Evolutionary conservation across 2,888 invertebrate species (phyloP).

Genomic region (Timema cristinae): DNA sequence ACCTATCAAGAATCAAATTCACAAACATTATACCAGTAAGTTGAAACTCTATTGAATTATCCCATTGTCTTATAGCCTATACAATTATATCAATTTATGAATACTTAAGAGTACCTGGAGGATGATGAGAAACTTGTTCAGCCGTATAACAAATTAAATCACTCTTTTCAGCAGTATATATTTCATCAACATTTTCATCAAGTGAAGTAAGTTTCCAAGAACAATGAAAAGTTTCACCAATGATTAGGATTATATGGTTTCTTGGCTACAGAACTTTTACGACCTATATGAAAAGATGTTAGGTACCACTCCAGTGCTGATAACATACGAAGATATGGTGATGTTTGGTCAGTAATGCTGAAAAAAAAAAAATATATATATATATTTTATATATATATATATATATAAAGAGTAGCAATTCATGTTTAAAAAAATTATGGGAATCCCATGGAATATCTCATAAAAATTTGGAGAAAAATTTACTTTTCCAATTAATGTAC

Average conservation of each 20-base stretch:
- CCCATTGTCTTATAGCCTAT: too few species aligned
- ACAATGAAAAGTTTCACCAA: constrained; percentile 52
- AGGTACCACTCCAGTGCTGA: constrained; percentile 49
- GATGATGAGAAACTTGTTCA: constrained; percentile 52
- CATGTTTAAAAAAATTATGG: too few species aligned
- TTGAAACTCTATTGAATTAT: too few species aligned
- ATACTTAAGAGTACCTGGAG: constrained; percentile 42
- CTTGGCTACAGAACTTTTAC: constrained; percentile 43
- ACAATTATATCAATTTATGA: not conserved
- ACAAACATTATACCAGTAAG: too few species aligned
- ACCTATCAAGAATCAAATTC: too few species aligned
- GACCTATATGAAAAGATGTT: constrained; percentile 47
- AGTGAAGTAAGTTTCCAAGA: constrained; percentile 41
- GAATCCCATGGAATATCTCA: too few species aligned
- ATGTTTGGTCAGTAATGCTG: constrained; percentile 33
- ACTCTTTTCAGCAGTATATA: not conserved
- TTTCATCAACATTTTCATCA: not conserved
- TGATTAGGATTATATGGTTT: constrained; percentile 53
- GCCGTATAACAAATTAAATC: constrained; percentile 37
- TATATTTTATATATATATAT: too few species aligned
- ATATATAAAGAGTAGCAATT: too few species aligned
- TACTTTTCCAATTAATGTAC: too few species aligned
- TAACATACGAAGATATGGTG: constrained; percentile 44
- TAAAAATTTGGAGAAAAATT: too few species aligned
- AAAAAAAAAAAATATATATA: not conserved